Conservation (phyloP, 2,888 invertebrate species). For the Keiferia lycopersicella region DNA sequence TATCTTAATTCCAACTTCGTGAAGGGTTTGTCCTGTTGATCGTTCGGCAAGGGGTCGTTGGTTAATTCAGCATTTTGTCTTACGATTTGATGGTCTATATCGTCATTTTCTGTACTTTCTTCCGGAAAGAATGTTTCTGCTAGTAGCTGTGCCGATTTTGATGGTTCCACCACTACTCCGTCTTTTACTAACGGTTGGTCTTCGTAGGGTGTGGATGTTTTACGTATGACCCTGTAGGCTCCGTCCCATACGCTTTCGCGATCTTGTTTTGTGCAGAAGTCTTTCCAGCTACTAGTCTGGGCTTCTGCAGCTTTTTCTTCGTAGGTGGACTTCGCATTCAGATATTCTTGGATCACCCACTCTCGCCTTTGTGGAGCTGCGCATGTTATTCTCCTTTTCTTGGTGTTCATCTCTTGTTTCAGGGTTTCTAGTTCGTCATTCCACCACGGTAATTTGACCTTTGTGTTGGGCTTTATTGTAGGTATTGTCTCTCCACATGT, state of each 20-base stretch:
- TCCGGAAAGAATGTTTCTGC: slow-evolving; percentile 1
- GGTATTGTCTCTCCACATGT: slow-evolving; percentile 11
- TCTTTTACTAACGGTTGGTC: neutral
- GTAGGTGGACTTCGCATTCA: neutral
- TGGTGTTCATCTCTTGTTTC: neutral
- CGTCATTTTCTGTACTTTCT: neutral
- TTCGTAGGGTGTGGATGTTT: slow-evolving; percentile 20
- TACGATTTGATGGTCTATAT: neutral
- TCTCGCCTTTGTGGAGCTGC: neutral
- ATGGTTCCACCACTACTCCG: neutral
- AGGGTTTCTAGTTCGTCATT: neutral
- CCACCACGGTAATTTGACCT: neutral
- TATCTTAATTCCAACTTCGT: neutral
- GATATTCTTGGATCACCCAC: neutral
- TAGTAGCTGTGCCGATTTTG: neutral
- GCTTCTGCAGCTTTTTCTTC: neutral
- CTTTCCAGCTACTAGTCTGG: neutral
- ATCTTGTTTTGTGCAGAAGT: slow-evolving; percentile 22
- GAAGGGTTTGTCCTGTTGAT: neutral
- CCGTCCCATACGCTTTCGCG: slow-evolving; percentile 25
- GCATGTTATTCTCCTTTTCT: neutral
- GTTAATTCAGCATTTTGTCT: neutral
- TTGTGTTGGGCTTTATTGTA: neutral
- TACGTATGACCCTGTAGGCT: slow-evolving; percentile 25
- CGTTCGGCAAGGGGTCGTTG: neutral